Conservation (phyloP, 2,113 vertebrate species). For the Gnathonemus echidnorhynchus region DNA sequence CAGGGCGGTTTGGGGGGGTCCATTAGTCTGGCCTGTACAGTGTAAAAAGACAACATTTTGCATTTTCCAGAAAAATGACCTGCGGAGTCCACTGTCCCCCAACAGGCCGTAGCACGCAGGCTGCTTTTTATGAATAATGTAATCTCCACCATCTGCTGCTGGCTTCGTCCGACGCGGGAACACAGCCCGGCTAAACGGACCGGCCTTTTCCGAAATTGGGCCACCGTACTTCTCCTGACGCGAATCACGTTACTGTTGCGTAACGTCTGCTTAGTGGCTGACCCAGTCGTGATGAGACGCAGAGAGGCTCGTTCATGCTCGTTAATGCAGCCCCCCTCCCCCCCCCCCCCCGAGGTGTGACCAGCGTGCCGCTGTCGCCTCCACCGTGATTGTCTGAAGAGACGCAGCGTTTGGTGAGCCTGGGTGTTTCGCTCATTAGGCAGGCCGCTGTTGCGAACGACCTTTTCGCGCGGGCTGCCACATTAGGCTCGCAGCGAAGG, state of each 20-base stretch:
- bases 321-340: not conserved
- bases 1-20: not conserved
- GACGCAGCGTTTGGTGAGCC: not conserved
- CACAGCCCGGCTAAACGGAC: not conserved
- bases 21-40: not conserved
- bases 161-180: not conserved
- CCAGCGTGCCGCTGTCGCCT: not conserved
- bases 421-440: not conserved
- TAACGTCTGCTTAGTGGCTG: not conserved
- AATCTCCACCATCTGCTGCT: not conserved
- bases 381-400: not conserved
- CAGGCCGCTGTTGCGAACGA: not conserved
- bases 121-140: conserved; percentile 7
- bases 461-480: not conserved
- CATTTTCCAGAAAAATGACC: not conserved
- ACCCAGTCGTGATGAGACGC: not conserved
- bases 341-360: not conserved
- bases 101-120: not conserved
- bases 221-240: not conserved
- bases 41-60: not conserved
- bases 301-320: not conserved
- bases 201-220: not conserved
- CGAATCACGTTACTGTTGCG: not conserved
- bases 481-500: conserved; percentile 6
- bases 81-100: not conserved